A percentile compares a stretch with the other conserved stretches of the same genome.
Evolutionary conservation across 2,797 vertebrate species (phyloP).

Genomic region (Myotis pilosus): DNA sequence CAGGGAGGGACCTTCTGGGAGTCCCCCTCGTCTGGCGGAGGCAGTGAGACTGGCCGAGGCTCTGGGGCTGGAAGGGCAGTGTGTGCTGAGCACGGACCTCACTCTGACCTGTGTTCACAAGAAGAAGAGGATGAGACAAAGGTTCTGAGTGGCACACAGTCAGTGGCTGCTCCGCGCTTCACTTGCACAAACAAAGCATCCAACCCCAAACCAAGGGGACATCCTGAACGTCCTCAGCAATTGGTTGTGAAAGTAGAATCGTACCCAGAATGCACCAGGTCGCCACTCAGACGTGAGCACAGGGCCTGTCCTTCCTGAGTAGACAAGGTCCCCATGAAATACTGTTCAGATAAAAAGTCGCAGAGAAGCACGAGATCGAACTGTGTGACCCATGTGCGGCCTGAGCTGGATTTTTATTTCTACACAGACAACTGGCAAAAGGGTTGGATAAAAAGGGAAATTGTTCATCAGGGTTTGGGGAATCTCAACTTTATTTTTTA

Average conservation of each 20-base stretch:
- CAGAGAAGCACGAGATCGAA: not conserved
- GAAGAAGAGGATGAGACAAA: not conserved
- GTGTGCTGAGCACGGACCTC: rapidly evolving
- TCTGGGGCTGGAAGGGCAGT: rapidly evolving
- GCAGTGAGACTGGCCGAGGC: rapidly evolving
- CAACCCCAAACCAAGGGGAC: not conserved
- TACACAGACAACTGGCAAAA: not conserved
- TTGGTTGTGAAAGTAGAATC: no score
- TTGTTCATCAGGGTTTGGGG: not conserved
- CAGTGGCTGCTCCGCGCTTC: rapidly evolving
- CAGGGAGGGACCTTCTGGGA: rapidly evolving
- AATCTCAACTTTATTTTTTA: not conserved
- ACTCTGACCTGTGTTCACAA: rapidly evolving
- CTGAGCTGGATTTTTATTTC: no score
- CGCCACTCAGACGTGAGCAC: rapidly evolving
- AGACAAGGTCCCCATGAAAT: not conserved
- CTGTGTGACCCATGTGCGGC: rapidly evolving
- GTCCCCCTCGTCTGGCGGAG: not conserved
- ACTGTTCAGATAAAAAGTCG: not conserved
- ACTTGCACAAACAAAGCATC: not conserved
- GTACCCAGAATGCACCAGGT: rapidly evolving
- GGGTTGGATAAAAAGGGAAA: not conserved
- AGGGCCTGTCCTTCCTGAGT: not conserved
- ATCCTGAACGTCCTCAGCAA: not conserved
- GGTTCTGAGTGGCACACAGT: rapidly evolving